Conservation (phyloP, 2,113 vertebrate genomes). For the Oceanodroma tethys region DNA sequence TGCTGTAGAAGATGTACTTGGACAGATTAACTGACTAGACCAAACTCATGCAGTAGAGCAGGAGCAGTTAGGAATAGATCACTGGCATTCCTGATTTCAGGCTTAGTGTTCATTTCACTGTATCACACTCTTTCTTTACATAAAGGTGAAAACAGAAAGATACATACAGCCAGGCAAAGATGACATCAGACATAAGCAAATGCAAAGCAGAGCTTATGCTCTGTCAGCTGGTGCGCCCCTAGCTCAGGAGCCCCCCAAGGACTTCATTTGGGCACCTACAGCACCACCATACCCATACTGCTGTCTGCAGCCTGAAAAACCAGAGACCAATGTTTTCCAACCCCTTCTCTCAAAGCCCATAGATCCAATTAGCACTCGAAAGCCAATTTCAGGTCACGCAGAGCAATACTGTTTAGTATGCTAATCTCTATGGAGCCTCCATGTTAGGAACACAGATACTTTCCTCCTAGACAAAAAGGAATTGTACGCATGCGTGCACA, state of each 20-base stretch:
- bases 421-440: constrained; percentile 6
- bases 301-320: neutral
- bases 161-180: neutral
- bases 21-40: neutral
- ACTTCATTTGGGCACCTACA: neutral
- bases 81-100: neutral
- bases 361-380: constrained; percentile 38
- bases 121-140: neutral
- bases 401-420: constrained; percentile 28
- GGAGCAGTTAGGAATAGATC: neutral
- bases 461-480: constrained; percentile 1
- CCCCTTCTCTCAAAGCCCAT: neutral
- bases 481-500: neutral
- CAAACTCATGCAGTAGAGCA: neutral
- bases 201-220: neutral
- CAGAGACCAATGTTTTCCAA: neutral
- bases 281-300: neutral
- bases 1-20: neutral
- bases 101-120: neutral
- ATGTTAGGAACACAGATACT: neutral
- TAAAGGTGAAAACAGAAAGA: neutral
- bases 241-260: neutral
- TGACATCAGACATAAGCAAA: neutral
- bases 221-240: neutral
- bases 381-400: constrained; percentile 36